Base-by-base conservation (phyloP, 2,888 invertebrate species). In the Plagiodera versicolora region DNA sequence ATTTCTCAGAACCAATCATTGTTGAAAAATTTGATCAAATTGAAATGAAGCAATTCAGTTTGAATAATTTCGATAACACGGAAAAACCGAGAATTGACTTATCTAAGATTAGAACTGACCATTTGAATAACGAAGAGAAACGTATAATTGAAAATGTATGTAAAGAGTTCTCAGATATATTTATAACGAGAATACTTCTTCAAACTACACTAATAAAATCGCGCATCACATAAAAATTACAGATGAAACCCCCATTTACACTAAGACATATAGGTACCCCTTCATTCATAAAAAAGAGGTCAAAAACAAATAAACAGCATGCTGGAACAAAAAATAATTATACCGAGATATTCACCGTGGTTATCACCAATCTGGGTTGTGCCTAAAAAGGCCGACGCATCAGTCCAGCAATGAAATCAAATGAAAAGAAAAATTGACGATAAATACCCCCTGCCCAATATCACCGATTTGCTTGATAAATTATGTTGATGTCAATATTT, bases 401-500 rank as follows among this genome's bases (percentile, higher is more conserved):
- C 60, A n/a, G 60, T n/a, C n/a, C n/a, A n/a, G n/a, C n/a, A n/a
- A n/a, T n/a, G 58, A 2, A 60, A 67, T 57, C 49, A 61, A 63
- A 69, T 66, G 61, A 66, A 60, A 59, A 53, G 66, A 39, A 56
- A 60, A 16, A 53, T 61, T 9, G 67, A 68, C 17, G 74, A 77
- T 55, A 69, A 63, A 63, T 76, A 74, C 24, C 74, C 72, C 1
- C 59, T 76, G 19, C n/a, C n/a, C n/a, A n/a, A n/a, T n/a, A n/a
- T n/a, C n/a, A n/a, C n/a, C n/a, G n/a, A n/a, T n/a, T n/a, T 76
- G 4, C 57, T 77, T 19, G 74, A 76, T 46, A 70, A 74, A 58
- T 49, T 75, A 28, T 75, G 75, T 1, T 63, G 66, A 54, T 69
- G 69, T 50, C 57, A 71, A 39, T 71, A 72, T 57, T 73, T 70